Base-by-base conservation (phyloP, 1,140 invertebrate species). In the Cherax destructor region DNA sequence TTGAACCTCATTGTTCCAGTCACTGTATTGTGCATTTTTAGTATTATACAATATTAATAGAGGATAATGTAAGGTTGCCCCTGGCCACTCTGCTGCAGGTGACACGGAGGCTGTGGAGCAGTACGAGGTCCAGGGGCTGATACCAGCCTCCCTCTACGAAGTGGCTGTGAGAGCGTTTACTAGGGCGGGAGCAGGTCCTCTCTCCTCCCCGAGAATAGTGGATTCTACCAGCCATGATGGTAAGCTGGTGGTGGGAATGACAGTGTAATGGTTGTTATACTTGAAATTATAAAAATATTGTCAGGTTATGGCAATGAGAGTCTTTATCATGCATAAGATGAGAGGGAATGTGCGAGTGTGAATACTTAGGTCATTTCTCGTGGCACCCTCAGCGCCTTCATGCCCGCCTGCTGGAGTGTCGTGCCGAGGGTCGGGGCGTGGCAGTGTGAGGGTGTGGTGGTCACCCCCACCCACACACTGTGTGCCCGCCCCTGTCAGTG, bases 391-490 rank as follows among this genome's bases (percentile, higher is more conserved):
- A 92, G 92, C 92, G 3, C 92, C 92, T n/a, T 77, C 86, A n/a
- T 92, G 92, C 50, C 84, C 92, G 6, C 92, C 92, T n/a, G 77
- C 79, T 11, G 92, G 88, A n/a, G 92, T 92, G 13, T 88, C 92
- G 47, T 92, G 92, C 85, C 41, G 87, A n/a, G 87, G 88, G 16
- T 85, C 79, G 13, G 83, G 86, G 41, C 56, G 81, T 13, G 83
- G 86, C 18, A 83, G 85, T 13, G 86, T 92, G 65, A 83, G 92
- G 85, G 92, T 92, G 85, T 91, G 88, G 87, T 92, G 92, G 92
- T 90, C 87, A 0, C 92, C 89, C 21, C 88, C 92, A 1, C 90
- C 89, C 30, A 65, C 72, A 10, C 83, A 90, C 65, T 92, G 92
- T 52, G 74, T 84, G 47, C 86, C 77, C 52, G 74, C 91, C 81